Evolutionary conservation across 2,797 vertebrate species (phyloP), one percentile per base, ranked within the genome.

Genomic region (Lagocephalus sceleratus): DNA sequence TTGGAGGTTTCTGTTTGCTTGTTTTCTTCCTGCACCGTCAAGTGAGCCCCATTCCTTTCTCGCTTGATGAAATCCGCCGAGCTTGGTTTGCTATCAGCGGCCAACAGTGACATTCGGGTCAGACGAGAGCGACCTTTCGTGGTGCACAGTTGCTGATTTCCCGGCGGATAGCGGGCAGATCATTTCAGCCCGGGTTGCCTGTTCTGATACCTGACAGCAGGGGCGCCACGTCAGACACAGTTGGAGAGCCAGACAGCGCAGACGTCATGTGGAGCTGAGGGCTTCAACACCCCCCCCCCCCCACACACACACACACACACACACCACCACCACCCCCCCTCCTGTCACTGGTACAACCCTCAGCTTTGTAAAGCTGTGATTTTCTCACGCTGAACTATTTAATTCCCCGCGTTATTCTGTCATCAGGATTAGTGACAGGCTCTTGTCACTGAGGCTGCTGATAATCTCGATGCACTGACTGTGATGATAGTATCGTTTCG

Each of bases 41-140:
- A 78, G 76, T 60, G 71, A 64, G 20, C 22, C 9, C 21, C 25
- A 50, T 50, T 61, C 73, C 45, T 50, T 5, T 59, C 15, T 45
- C n/a, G 21, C 70, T 48, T 64, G 55, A 66, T 50, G 40, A 70
- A 70, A 79, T 69, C 49, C 49, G 45, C 22, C 2, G 42, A 60
- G 54, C 15, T 68, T 40, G 73, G 52, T 64, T 63, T 74, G 60
- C 46, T 48, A 20, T 75, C 47, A 1, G 25, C 10, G 12, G n/a
- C n/a, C 20, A 58, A 60, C 60, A 66, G 68, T 57, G 15, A 51
- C 46, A 21, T 35, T 14, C 12, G 3, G 9, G 32, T 35, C 32
- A 14, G 12, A 35, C 32, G 10, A 14, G 32, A 10, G 32, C 2
- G 32, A 35, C 32, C 32, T 35, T 35, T 35, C 10, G 32, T 3